Evolutionary conservation across 1,140 invertebrate genomes (phyloP).

Genomic region (Drosophila bocqueti): DNA sequence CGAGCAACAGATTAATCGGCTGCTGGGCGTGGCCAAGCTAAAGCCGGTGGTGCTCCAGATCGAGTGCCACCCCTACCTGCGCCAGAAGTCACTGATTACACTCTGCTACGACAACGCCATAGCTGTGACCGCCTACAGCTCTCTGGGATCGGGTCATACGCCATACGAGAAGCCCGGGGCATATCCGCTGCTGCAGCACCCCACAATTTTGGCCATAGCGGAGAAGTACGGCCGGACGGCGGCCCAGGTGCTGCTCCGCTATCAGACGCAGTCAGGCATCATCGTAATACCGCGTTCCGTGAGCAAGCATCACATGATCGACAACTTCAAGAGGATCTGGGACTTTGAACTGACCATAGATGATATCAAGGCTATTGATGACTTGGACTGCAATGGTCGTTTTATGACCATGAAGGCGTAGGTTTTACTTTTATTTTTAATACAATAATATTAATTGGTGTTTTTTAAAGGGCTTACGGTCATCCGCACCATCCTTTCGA

Average conservation of each 20-base stretch:
- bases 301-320: constrained; percentile 88
- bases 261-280: constrained; percentile 87
- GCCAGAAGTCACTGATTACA: constrained; percentile 90
- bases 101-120: constrained; percentile 90
- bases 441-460: neutral
- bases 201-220: constrained; percentile 86
- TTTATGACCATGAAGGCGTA: constrained; percentile 78
- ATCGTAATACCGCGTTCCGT: constrained; percentile 91
- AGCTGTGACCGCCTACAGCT: constrained; percentile 91
- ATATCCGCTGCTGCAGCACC: constrained; percentile 63
- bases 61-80: constrained; percentile 95
- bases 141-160: constrained; percentile 89
- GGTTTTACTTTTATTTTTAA: neutral
- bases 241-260: constrained; percentile 90
- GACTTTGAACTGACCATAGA: constrained; percentile 89
- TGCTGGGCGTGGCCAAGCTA: constrained; percentile 89
- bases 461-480: constrained; percentile 56
- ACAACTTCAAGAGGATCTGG: constrained; percentile 90
- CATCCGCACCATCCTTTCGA: constrained; percentile 75
- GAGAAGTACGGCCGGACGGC: constrained; percentile 89
- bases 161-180: constrained; percentile 76
- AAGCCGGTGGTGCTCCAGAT: constrained; percentile 92
- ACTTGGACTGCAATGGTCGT: constrained; percentile 86
- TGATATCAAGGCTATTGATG: constrained; percentile 88
- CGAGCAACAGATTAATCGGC: constrained; percentile 90